Percentiles rank a stretch among this genome's conserved stretches.
phyloP scores from a whole-genome alignment of 1,140 invertebrate genomes.

The Patella vulgata region DNA sequence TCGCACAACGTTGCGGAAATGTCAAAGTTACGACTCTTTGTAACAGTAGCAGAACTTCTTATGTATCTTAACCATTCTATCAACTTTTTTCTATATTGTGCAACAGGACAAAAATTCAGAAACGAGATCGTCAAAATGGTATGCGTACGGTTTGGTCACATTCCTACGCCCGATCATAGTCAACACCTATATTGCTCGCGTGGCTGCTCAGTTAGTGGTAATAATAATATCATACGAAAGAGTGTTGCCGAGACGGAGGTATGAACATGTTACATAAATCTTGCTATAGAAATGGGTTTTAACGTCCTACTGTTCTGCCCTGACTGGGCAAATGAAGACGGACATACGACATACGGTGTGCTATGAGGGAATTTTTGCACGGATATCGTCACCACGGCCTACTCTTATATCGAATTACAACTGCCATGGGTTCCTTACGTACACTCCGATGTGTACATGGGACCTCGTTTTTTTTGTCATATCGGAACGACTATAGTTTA shows the following conservation, averaged over 20 bases:
- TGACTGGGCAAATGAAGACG: too few relatives aligned
- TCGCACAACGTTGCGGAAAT: slow-evolving; percentile 13
- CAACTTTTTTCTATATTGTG: slow-evolving; percentile 67
- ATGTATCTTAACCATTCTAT: slow-evolving; percentile 67
- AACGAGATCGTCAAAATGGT: slow-evolving; percentile 53
- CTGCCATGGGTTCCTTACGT: too few relatives aligned
- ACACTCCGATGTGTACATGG: too few relatives aligned
- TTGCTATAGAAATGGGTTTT: too few relatives aligned
- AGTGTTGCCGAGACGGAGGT: slow-evolving; percentile 26
- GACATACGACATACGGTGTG: too few relatives aligned
- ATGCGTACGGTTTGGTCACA: slow-evolving; percentile 33
- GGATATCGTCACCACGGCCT: too few relatives aligned
- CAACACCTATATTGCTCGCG: slow-evolving; percentile 38
- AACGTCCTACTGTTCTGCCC: too few relatives aligned
- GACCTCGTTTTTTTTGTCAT: too few relatives aligned
- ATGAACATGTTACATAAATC: too few relatives aligned
- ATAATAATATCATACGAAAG: slow-evolving; percentile 12
- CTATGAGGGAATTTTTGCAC: too few relatives aligned
- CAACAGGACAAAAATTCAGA: slow-evolving; percentile 63
- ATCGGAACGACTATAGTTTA: too few relatives aligned
- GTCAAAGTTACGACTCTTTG: slow-evolving; percentile 31
- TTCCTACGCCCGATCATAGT: slow-evolving; percentile 22
- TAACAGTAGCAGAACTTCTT: slow-evolving; percentile 54
- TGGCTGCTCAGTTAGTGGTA: not conserved
- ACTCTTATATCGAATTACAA: too few relatives aligned